Conservation (phyloP, 2,797 vertebrate species). For the Echiichthys vipera region DNA sequence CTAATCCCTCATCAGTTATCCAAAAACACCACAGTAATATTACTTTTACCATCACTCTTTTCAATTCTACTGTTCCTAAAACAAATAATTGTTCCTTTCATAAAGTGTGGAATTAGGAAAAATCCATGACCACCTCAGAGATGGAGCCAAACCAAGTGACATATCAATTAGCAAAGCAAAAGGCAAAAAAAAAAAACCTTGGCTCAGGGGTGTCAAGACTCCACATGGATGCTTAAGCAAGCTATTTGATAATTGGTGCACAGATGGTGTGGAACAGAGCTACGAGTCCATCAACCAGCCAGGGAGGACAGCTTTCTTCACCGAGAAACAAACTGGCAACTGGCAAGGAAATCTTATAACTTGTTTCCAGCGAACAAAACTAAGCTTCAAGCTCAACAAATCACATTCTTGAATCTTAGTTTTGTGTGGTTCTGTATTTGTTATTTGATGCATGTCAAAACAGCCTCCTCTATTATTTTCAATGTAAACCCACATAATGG, state of each 20-base stretch:
- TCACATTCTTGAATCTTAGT: conserved; percentile 18
- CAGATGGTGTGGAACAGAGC: conserved; percentile 61
- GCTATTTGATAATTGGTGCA: conserved; percentile 54
- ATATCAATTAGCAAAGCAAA: conserved; percentile 44
- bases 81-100: conserved; percentile 3
- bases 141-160: conserved; percentile 39
- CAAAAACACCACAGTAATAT: not conserved
- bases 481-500: conserved; percentile 15
- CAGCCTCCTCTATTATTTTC: conserved; percentile 15
- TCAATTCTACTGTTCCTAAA: not conserved
- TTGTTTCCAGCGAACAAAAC: conserved; percentile 32
- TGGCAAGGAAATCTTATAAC: conserved; percentile 12
- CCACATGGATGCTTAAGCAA: conserved; percentile 50
- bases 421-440: conserved; percentile 3
- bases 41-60: not conserved
- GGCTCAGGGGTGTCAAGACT: conserved; percentile 26
- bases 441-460: conserved; percentile 18
- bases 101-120: not conserved
- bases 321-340: conserved; percentile 32
- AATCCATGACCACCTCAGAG: conserved; percentile 15
- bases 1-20: not conserved
- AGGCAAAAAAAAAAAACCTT: conserved; percentile 32
- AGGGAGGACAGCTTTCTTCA: conserved; percentile 25
- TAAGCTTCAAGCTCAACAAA: conserved; percentile 21
- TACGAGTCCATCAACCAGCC: conserved; percentile 51